phyloP scores from a whole-genome alignment of 1,140 invertebrate genomes.

The Calephelis virginiensis region DNA sequence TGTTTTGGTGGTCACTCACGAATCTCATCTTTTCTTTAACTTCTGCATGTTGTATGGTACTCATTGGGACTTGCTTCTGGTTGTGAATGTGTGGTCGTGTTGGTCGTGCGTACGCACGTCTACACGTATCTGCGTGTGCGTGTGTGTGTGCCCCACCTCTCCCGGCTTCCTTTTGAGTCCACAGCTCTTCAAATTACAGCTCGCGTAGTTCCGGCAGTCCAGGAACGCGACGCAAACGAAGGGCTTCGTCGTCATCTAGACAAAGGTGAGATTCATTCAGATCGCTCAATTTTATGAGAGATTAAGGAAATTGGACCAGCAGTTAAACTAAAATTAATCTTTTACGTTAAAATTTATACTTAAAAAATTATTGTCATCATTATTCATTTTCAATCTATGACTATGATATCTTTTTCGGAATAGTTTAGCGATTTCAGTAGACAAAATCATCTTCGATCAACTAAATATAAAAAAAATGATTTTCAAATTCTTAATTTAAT shows the following conservation, averaged over 20 bases:
- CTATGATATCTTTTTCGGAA: too few species aligned
- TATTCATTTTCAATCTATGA: too few species aligned
- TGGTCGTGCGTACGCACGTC: slow-evolving; percentile 26
- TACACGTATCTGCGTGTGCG: slow-evolving; percentile 25
- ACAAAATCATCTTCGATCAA: too few species aligned
- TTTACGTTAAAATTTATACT: background rate
- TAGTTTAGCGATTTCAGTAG: too few species aligned
- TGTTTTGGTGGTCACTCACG: slow-evolving; percentile 57
- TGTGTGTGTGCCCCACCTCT: slow-evolving; percentile 37
- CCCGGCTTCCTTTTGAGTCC: slow-evolving; percentile 58
- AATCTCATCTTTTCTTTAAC: slow-evolving; percentile 52
- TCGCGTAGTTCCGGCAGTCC: slow-evolving; percentile 74
- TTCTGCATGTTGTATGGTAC: slow-evolving; percentile 51
- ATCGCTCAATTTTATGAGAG: background rate
- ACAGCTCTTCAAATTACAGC: slow-evolving; percentile 77
- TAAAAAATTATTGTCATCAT: too few species aligned
- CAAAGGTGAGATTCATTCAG: slow-evolving; percentile 56
- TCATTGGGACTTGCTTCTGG: slow-evolving; percentile 51
- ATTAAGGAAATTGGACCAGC: background rate
- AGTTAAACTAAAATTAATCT: background rate
- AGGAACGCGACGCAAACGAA: slow-evolving; percentile 60
- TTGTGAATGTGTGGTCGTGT: slow-evolving; percentile 30
- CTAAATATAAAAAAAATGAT: too few species aligned
- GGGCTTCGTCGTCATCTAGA: slow-evolving; percentile 62
- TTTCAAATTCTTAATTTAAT: too few species aligned